These are phyloP conservation scores for Pseudoatta argentina DNA, from an alignment of 1,140 invertebrate species.

Conservation along the genomic window DNA sequence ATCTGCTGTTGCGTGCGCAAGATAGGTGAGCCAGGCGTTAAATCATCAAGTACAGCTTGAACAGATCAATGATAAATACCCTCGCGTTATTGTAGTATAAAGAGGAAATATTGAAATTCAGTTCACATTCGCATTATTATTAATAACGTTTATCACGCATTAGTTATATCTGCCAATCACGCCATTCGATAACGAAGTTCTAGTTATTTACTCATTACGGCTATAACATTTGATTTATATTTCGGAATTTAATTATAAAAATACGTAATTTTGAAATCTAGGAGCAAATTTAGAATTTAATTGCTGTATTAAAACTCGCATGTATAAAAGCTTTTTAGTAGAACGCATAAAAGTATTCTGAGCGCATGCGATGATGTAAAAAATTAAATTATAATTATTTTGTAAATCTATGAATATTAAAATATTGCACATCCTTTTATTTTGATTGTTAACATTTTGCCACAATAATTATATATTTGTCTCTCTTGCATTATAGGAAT, in stretches of 20 bases:
- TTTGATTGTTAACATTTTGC: neutral
- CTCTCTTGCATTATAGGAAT: constrained; percentile 86
- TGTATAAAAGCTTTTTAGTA: neutral
- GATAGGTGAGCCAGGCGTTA: constrained; percentile 82
- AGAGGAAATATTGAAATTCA: neutral
- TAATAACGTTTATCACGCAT: neutral
- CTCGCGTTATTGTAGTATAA: neutral
- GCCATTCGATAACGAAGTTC: neutral
- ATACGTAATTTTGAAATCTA: neutral
- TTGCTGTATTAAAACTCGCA: neutral
- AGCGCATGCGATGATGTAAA: neutral
- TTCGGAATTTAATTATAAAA: neutral
- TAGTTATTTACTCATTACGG: neutral
- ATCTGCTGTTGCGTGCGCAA: constrained; percentile 90
- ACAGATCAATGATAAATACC: neutral
- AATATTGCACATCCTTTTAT: neutral
- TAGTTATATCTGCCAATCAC: neutral
- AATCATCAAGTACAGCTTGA: constrained; percentile 24
- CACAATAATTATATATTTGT: neutral
- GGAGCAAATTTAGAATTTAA: neutral
- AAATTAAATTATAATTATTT: no score
- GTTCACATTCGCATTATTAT: neutral
- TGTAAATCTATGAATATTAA: no score
- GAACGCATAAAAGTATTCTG: no score
- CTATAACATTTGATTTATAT: neutral